Percentiles rank a stretch among this genome's conserved stretches.
Conservation (phyloP, 2,113 vertebrate species). For the Gallinago undulata region DNA sequence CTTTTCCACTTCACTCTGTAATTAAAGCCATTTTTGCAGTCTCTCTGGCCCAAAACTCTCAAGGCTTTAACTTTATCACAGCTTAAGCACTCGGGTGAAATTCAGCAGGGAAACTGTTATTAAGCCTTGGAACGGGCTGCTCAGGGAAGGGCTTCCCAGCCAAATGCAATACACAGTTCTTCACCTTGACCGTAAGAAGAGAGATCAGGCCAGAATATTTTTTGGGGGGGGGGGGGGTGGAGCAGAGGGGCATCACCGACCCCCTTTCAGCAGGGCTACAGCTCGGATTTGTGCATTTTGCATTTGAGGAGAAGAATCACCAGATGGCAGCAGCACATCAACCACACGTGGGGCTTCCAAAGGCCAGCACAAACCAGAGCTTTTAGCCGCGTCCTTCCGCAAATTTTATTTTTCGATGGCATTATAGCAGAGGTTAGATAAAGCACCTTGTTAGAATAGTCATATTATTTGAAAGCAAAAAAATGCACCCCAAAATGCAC, state of each 20-base stretch:
- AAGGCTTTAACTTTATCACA: neutral
- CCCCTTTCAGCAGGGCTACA: rapidly evolving
- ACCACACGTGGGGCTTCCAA: neutral
- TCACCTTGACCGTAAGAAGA: rapidly evolving
- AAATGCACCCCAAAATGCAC: neutral
- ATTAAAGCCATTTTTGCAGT: neutral
- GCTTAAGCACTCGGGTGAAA: neutral
- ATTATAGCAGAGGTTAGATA: neutral
- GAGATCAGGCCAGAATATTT: neutral
- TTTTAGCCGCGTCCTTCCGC: neutral
- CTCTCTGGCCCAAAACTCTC: neutral
- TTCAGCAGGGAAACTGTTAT: neutral
- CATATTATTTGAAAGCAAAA: neutral
- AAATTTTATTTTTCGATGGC: neutral
- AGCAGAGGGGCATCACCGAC: neutral
- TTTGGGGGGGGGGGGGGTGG: too few species aligned
- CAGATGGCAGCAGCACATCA: constrained; percentile 75
- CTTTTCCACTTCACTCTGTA: neutral
- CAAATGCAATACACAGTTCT: neutral
- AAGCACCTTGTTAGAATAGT: neutral
- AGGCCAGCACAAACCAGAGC: neutral
- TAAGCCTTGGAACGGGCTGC: too few species aligned
- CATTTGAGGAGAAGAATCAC: neutral
- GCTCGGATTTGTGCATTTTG: neutral
- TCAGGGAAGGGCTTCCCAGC: neutral